phyloP scores from a whole-genome alignment of 2,113 vertebrate genomes.

The Clarias batrachus region DNA sequence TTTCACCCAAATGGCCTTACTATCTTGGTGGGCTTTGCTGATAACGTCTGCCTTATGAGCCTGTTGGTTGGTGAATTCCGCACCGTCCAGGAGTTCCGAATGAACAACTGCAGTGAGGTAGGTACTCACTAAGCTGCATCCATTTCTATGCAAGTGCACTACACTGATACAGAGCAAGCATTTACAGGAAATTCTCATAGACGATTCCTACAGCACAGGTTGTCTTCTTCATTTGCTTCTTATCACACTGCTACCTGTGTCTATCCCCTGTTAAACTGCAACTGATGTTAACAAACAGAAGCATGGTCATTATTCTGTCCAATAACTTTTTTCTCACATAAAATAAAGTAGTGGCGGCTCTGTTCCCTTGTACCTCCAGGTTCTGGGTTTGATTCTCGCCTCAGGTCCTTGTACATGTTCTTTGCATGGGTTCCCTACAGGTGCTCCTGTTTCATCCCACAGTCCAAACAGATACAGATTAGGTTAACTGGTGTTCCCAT shows the following conservation, averaged over 20 bases:
- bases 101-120: constrained; percentile 87
- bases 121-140: constrained; percentile 3
- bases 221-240: neutral
- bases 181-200: neutral
- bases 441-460: too few species aligned
- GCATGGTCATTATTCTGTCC: neutral
- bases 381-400: too few species aligned
- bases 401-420: too few species aligned
- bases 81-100: constrained; percentile 81
- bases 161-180: neutral
- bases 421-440: too few species aligned
- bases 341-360: too few species aligned
- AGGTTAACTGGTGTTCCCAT: too few species aligned
- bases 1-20: constrained; percentile 88
- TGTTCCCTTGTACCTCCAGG: too few species aligned
- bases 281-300: neutral
- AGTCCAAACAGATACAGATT: too few species aligned
- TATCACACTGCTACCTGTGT: neutral
- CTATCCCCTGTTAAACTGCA: neutral
- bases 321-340: neutral
- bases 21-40: constrained; percentile 87
- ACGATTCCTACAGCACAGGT: neutral
- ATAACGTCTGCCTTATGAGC: constrained; percentile 87
- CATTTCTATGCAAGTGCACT: neutral
- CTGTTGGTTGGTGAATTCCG: constrained; percentile 84